Evolutionary conservation across 2,113 vertebrate genomes (phyloP).

Genomic region (Lampris megalopsis): DNA sequence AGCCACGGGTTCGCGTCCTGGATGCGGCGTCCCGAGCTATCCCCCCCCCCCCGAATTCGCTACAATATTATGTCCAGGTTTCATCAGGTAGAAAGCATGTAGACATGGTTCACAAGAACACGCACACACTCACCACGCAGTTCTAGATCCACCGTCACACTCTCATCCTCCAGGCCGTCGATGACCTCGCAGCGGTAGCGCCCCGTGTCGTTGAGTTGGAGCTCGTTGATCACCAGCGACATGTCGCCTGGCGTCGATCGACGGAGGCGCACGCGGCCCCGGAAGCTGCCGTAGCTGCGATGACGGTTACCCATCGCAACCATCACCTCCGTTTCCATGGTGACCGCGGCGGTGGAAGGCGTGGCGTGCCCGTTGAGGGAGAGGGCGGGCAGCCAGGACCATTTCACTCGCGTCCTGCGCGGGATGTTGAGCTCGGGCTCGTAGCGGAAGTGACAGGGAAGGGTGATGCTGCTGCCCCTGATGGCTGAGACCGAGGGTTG

Average conservation of each 20-base stretch:
- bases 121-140: constrained; percentile 82
- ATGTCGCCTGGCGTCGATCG: constrained; percentile 71
- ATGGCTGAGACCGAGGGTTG: constrained; percentile 83
- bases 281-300: constrained; percentile 88
- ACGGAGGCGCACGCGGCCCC: constrained; percentile 83
- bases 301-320: constrained; percentile 87
- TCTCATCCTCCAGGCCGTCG: constrained; percentile 93
- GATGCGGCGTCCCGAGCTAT: too few species aligned
- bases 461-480: constrained; percentile 85
- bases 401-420: constrained; percentile 88
- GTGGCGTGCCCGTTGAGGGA: constrained; percentile 34
- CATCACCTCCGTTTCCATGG: constrained; percentile 86
- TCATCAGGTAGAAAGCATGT: too few species aligned
- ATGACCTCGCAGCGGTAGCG: constrained; percentile 94
- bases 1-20: too few species aligned
- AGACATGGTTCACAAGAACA: not conserved
- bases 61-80: too few species aligned
- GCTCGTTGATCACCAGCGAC: constrained; percentile 85
- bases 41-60: too few species aligned
- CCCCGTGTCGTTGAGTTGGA: constrained; percentile 87
- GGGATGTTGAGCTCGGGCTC: constrained; percentile 77
- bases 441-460: constrained; percentile 88
- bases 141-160: constrained; percentile 87
- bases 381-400: constrained; percentile 87
- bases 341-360: constrained; percentile 61